Evolutionary conservation across 2,888 invertebrate species (phyloP), one percentile per base, ranked within the genome.

Genomic region (Marronus borbonicus): DNA sequence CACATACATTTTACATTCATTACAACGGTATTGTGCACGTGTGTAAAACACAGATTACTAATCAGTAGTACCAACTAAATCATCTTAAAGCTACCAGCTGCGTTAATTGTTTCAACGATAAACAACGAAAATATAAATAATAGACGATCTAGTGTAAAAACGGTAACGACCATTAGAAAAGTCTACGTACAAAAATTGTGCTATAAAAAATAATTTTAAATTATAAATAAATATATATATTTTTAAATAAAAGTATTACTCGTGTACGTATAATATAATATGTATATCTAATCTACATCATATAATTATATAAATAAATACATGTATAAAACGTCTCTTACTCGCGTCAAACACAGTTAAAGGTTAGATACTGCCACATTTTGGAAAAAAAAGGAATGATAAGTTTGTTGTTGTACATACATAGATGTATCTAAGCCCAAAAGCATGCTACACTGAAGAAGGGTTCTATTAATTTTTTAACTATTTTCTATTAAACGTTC

Each of bases 51-150:
- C 44, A 44, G 60, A 49, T 74, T 60, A 74, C 72, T 74, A 74
- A 62, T 62, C 49, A 62, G 62, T 60, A 62, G 39, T 74, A 74
- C 62, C 66, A 72, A 74, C 76, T 68, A 72, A 79, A 76, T 68
- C 55, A 49, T 65, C 70, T 78, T 80, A 80, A 80, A 80, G 80
- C 80, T 80, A 80, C 65, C 80, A 80, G 80, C 80, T 80, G 76
- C 78, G 65, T 58, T 20, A 62, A 74, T 60, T 39, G 39, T 60
- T 74, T 8, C 39, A 60, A 60, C 36, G 55, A 55, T 74, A 12
- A 58, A 72, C 55, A 50, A 66, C 52, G 31, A 66, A 68, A 76
- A 36, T 68, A 68, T 49, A 44, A 50, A 64, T 31, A 76, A 77
- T 2, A 31, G 36, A 76, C 8, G n/a, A 44, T 12, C 10, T 44